Conservation (phyloP, 2,113 vertebrate genomes). For the Albula goreensis region DNA sequence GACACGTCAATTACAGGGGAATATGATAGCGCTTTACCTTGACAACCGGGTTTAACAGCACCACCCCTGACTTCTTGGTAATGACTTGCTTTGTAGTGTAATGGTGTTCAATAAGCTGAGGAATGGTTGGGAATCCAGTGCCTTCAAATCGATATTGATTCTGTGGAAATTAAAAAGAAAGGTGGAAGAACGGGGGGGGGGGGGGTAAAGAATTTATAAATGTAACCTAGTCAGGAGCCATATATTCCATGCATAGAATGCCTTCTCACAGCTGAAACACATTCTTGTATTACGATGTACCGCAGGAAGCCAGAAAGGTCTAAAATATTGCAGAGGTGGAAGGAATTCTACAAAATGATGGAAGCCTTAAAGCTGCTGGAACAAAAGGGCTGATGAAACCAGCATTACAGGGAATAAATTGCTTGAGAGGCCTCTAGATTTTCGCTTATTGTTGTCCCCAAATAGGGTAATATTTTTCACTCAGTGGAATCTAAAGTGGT, state of each 20-base stretch:
- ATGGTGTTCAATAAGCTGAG: slow-evolving; percentile 95
- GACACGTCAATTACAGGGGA: not conserved
- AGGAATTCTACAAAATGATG: not conserved
- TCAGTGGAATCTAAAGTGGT: not conserved
- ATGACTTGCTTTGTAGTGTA: slow-evolving; percentile 93
- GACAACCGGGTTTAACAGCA: slow-evolving; percentile 86
- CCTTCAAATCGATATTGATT: slow-evolving; percentile 95
- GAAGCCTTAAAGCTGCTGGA: not conserved
- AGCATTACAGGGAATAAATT: not conserved
- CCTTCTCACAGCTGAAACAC: not conserved
- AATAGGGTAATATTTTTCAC: not conserved
- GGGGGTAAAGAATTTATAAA: not conserved
- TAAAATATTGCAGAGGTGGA: not conserved
- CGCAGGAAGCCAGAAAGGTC: not conserved
- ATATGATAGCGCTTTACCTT: slow-evolving; percentile 72
- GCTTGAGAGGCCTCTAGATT: not conserved
- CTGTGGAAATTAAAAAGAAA: slow-evolving; percentile 58
- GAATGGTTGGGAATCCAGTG: slow-evolving; percentile 91
- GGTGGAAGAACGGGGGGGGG: not conserved
- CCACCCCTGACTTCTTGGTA: slow-evolving; percentile 95
- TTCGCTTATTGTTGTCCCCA: not conserved
- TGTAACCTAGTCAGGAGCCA: not conserved
- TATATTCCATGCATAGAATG: not conserved
- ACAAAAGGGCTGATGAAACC: not conserved
- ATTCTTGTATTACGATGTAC: not conserved